phyloP scores from a whole-genome alignment of 1,140 invertebrate species.

The Panagrolaimus sp. region DNA sequence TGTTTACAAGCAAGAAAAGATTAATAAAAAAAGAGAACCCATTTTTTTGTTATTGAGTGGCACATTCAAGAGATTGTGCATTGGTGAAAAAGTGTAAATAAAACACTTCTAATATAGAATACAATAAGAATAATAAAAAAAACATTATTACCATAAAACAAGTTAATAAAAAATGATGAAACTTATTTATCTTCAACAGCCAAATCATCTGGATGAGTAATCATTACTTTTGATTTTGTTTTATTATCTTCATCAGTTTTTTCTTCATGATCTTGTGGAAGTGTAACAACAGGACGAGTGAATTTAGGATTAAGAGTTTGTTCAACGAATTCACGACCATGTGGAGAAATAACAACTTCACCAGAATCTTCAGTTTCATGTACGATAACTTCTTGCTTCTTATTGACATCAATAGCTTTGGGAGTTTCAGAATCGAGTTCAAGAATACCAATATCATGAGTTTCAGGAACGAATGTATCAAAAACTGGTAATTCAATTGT shows the following conservation, averaged over 20 bases:
- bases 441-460: constrained; percentile 50
- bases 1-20: too few species aligned
- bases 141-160: too few species aligned
- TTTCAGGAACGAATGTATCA: constrained; percentile 52
- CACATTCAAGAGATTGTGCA: too few species aligned
- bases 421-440: constrained; percentile 27
- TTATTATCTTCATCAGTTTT: constrained; percentile 4
- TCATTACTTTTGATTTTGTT: not conserved
- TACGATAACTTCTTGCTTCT: constrained; percentile 1
- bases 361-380: not conserved
- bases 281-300: not conserved
- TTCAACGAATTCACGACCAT: not conserved
- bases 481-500: constrained; percentile 39
- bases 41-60: too few species aligned
- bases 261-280: not conserved
- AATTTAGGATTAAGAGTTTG: not conserved
- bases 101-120: too few species aligned
- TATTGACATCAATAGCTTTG: constrained; percentile 2
- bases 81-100: too few species aligned
- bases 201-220: constrained; percentile 5
- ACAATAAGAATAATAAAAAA: too few species aligned
- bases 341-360: not conserved
- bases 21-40: too few species aligned
- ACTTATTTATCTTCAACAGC: too few species aligned
- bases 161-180: too few species aligned